Conservation (phyloP, 2,113 vertebrate genomes). For the Pomatorhinus ruficollis region DNA sequence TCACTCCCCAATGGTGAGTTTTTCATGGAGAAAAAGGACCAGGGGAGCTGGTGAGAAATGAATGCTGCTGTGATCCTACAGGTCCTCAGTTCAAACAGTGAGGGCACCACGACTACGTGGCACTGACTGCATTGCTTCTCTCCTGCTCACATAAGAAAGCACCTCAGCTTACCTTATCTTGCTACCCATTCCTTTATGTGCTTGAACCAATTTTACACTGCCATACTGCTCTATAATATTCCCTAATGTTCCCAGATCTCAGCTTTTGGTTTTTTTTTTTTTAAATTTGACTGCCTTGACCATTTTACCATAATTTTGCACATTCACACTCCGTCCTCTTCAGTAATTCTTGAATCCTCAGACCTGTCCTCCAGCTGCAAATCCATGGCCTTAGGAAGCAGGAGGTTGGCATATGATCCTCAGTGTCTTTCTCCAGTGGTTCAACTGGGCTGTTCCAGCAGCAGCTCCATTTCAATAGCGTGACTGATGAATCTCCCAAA, state of each 20-base stretch:
- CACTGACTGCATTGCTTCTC: neutral
- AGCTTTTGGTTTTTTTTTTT: neutral
- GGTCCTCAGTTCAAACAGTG: neutral
- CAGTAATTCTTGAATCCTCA: neutral
- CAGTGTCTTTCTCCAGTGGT: neutral
- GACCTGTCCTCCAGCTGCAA: neutral
- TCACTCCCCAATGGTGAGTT: neutral
- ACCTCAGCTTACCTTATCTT: neutral
- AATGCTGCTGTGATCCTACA: neutral
- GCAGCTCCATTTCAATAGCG: neutral
- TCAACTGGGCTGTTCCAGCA: neutral
- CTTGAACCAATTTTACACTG: neutral
- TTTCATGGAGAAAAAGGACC: neutral
- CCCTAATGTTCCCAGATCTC: neutral
- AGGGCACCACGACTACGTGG: too few species aligned
- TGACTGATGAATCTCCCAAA: neutral
- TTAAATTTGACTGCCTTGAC: neutral
- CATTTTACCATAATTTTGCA: neutral
- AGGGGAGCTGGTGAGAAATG: neutral
- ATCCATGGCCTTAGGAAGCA: neutral
- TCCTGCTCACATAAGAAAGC: neutral
- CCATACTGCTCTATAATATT: neutral
- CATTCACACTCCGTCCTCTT: neutral
- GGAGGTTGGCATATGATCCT: neutral
- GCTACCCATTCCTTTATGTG: neutral